Base-by-base conservation (phyloP, 1,140 invertebrate genomes). In the Nylanderia fulva region DNA sequence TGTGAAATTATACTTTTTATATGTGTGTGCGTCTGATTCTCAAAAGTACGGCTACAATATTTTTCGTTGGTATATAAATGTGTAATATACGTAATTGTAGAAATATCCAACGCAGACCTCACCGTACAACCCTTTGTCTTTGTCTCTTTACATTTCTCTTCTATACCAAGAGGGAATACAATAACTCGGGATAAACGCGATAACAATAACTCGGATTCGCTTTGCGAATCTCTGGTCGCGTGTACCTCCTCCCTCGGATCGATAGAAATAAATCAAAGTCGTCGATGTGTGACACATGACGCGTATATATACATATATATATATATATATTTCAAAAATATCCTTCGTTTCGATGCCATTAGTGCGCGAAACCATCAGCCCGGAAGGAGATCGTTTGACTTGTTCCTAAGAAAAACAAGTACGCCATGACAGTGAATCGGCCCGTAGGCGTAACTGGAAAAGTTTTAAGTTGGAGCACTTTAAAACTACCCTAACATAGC, bases 391-490 rank as follows among this genome's bases (percentile, higher is more conserved):
- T 56, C 33, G 77, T 71, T 80, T 80, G 77, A 71, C 36, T 63
- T 80, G 15, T 71, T 80, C 77, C 48, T 64, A 42, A 80, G 68
- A 33, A 80, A 71, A 80, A 80, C 29, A 33, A 33, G 29, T 33
- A 33, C 29, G 29, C 36, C 77, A 21, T 71, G 48, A 80, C 6
- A 36, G 77, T 0, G 24, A 80, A 71, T 80, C 76, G 33, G 64
- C 36, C 48, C 33, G 77, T 80, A 80, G 77, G 77, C 64, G 77
- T 52, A 80, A 56, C 64, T 29, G 52, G 77, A 42, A 71, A 71
- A 80, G 48, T 80, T 80, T 69, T 56, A 69, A 71, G 64, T 58
- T 15, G 64, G 64, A 42, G 18, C 64, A 80, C 64, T 80, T 80
- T 29, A 71, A 48, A 80, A 80, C 77, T 58, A 68, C 71, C 64